Percentiles rank a stretch among this genome's conserved stretches.
Conservation (phyloP, 2,797 vertebrate genomes). For the Lepus oiostolus region DNA sequence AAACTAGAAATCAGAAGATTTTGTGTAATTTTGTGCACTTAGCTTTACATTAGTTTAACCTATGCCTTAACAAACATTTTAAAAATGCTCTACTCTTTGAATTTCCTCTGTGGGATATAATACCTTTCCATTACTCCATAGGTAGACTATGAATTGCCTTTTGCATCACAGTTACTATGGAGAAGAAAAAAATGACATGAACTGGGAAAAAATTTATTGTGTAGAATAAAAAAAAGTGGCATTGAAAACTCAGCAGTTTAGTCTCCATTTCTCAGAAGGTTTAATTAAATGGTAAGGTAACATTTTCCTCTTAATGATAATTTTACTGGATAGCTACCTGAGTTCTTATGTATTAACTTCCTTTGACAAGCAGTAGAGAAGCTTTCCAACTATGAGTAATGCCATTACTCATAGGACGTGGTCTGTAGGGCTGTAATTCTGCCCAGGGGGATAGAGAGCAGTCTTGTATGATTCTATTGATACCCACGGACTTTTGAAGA, state of each 20-base stretch:
- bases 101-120: background rate
- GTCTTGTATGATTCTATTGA: background rate
- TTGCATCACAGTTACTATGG: background rate
- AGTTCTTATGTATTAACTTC: background rate
- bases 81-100: conserved; percentile 15
- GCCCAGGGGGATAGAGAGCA: background rate
- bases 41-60: conserved; percentile 16
- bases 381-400: background rate
- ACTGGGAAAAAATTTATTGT: background rate
- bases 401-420: background rate
- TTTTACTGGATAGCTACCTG: conserved; percentile 31
- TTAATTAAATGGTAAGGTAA: conserved; percentile 51
- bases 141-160: background rate
- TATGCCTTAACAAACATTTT: background rate
- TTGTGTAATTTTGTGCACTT: conserved; percentile 9
- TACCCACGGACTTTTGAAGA: background rate
- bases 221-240: background rate
- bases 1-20: background rate
- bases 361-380: background rate
- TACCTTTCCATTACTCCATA: background rate
- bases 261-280: background rate
- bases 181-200: background rate
- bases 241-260: background rate
- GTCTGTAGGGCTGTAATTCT: background rate
- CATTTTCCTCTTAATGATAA: conserved; percentile 1